Percentiles rank a stretch among this genome's conserved stretches.
phyloP scores from a whole-genome alignment of 2,888 invertebrate species.

The Latrodectus elegans region DNA sequence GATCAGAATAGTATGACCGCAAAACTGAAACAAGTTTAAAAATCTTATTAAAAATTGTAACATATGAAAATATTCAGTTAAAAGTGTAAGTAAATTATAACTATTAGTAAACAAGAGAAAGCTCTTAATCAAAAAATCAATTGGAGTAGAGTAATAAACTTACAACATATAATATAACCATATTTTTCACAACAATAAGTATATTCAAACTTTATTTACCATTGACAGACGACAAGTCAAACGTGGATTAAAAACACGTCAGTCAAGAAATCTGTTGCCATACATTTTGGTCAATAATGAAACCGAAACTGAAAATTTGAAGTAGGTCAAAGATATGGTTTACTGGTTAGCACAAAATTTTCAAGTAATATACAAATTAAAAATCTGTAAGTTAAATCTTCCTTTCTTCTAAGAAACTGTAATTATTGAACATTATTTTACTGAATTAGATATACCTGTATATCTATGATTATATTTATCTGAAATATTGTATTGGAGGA shows the following conservation, averaged over 20 bases:
- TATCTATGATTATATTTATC: no score
- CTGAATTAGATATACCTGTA: no score
- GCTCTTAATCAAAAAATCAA: neutral
- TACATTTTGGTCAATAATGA: neutral
- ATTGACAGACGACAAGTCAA: conserved; percentile 62
- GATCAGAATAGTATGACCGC: no score
- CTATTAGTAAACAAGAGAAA: neutral
- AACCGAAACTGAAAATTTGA: no score
- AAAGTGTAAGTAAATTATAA: neutral
- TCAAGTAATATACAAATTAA: no score
- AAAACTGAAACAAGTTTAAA: conserved; percentile 6
- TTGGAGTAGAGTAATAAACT: neutral
- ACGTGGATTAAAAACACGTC: conserved; percentile 62
- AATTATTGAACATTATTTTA: no score
- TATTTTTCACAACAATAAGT: conserved; percentile 7
- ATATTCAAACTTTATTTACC: conserved; percentile 30
- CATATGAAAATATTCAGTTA: no score
- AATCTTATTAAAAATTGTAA: neutral
- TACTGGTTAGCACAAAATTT: no score
- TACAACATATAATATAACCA: neutral
- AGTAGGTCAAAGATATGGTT: no score
- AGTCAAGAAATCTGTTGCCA: conserved; percentile 45
- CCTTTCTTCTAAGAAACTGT: no score
- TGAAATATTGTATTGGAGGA: no score
- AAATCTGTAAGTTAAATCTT: no score